Percentiles rank a stretch among this genome's conserved stretches.
Conservation (phyloP, 1,140 invertebrate genomes). For the Paralvinella palmiformis region DNA sequence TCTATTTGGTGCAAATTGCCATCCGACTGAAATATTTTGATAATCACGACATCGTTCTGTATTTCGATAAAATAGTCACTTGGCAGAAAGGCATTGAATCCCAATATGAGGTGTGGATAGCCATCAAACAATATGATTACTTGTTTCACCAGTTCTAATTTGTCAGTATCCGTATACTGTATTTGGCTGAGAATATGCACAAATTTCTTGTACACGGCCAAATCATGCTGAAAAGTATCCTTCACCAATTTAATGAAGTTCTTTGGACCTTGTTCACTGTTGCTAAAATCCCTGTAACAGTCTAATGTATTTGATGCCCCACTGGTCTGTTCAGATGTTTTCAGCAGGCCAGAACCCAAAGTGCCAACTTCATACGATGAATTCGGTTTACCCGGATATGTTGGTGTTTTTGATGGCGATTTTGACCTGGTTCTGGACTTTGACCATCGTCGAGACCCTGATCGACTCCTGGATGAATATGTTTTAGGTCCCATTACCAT, state of each 20-base stretch:
- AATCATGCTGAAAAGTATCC: background rate
- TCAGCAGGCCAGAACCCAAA: too few species aligned
- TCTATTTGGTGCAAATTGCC: background rate
- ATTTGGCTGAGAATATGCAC: background rate
- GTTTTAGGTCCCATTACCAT: too few species aligned
- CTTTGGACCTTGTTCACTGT: too few species aligned
- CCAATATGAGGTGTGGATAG: background rate
- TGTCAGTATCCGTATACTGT: background rate
- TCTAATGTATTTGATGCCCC: too few species aligned
- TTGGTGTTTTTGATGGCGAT: too few species aligned
- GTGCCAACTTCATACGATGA: too few species aligned
- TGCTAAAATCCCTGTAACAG: too few species aligned
- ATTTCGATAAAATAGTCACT: background rate
- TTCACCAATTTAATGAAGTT: background rate
- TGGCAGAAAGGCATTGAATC: conserved; percentile 6
- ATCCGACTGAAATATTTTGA: background rate
- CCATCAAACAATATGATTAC: conserved; percentile 2
- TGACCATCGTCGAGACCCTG: too few species aligned
- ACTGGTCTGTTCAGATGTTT: too few species aligned
- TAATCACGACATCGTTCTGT: conserved; percentile 4
- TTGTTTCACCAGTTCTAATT: conserved; percentile 4
- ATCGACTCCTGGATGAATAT: too few species aligned
- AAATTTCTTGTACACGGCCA: background rate
- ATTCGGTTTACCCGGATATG: too few species aligned
- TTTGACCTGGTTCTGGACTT: too few species aligned